Evolutionary conservation across 92 coral and sea anemone species (phyloP).

Genomic region (Pocillopora grandis): DNA sequence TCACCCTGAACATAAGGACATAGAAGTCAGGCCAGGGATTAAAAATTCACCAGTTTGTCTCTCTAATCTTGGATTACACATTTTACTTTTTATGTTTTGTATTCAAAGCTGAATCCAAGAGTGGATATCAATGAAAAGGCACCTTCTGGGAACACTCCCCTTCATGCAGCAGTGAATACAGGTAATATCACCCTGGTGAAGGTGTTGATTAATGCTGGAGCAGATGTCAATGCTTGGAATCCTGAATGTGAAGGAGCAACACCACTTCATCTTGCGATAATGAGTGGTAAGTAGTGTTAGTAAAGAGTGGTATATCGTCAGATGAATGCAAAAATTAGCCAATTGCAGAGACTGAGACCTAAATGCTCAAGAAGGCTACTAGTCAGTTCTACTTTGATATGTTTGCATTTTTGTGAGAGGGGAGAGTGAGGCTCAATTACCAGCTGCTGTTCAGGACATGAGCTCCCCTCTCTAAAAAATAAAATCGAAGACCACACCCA

Average conservation of each 20-base stretch:
- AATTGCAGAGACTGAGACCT: no score
- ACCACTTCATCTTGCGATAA: conserved; percentile 84
- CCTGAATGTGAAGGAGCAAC: conserved; percentile 90
- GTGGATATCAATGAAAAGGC: conserved; percentile 72
- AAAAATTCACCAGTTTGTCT: no score
- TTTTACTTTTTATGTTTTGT: background rate
- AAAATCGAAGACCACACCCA: no score
- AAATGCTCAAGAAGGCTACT: no score
- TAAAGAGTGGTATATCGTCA: background rate
- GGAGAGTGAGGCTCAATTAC: no score
- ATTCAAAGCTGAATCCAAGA: conserved; percentile 50
- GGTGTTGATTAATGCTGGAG: conserved; percentile 74
- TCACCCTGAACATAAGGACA: no score
- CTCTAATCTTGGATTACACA: background rate
- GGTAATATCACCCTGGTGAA: conserved; percentile 69
- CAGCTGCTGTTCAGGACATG: no score
- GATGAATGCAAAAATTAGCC: background rate
- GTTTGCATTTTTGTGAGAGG: no score
- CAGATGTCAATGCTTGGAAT: conserved; percentile 75
- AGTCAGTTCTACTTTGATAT: no score
- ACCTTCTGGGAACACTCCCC: conserved; percentile 80
- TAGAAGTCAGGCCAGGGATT: no score
- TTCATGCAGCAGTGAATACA: conserved; percentile 93
- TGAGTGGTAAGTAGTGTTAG: conserved; percentile 71
- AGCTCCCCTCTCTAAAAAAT: no score